Percentiles rank a stretch among this genome's conserved stretches.
Evolutionary conservation across 2,888 invertebrate genomes (phyloP).

Genomic region (Heliconius erato): DNA sequence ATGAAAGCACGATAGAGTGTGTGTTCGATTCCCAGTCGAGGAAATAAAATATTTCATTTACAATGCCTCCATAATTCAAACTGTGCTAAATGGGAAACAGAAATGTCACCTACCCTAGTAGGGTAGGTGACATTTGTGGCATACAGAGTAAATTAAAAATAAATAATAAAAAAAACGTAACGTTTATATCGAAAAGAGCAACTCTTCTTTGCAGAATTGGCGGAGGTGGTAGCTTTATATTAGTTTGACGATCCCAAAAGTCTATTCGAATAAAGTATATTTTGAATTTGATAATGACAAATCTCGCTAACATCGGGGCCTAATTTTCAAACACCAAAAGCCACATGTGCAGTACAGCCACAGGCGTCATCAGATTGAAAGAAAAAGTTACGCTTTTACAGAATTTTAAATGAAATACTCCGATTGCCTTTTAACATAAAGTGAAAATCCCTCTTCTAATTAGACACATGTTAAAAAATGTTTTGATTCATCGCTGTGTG

Average conservation of each 20-base stretch:
- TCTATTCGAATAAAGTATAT: background rate
- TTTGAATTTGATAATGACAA: background rate
- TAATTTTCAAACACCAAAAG: background rate
- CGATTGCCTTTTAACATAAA: background rate
- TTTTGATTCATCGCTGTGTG: background rate
- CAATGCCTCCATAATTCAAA: too few species aligned
- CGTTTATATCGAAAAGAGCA: too few species aligned
- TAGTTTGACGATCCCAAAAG: background rate
- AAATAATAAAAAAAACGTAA: too few species aligned
- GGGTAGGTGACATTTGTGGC: too few species aligned
- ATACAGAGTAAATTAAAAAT: too few species aligned
- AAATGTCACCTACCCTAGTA: too few species aligned
- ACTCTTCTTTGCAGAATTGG: background rate
- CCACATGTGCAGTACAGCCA: background rate
- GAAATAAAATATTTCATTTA: too few species aligned
- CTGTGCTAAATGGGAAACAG: too few species aligned
- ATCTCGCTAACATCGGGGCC: background rate
- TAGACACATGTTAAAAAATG: background rate
- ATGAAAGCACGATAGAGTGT: too few species aligned
- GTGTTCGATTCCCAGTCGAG: too few species aligned
- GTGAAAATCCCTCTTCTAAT: background rate
- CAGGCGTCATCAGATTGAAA: background rate
- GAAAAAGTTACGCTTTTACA: background rate
- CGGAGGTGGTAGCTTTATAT: background rate
- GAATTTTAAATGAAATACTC: background rate